Conservation (phyloP, 2,888 invertebrate species). For the Salticus scenicus region DNA sequence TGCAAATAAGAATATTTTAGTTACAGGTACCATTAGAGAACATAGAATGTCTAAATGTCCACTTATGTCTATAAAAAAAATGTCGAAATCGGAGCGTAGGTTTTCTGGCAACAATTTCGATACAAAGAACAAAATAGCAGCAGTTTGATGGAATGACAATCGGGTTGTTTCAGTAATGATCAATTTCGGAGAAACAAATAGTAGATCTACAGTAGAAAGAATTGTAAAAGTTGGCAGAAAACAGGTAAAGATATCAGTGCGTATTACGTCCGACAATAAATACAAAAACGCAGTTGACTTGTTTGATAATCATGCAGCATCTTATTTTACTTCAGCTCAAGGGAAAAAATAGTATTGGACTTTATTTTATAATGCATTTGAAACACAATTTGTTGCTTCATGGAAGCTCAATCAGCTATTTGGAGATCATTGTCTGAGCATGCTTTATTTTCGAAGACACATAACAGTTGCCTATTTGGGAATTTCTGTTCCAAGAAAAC, state of each 20-base stretch:
- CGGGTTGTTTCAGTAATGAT: background rate
- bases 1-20: background rate
- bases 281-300: background rate
- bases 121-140: background rate
- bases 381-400: background rate
- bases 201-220: background rate
- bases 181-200: background rate
- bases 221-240: background rate
- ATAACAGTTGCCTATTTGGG: background rate
- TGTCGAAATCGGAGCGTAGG: background rate
- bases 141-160: background rate
- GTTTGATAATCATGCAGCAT: background rate
- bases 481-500: background rate
- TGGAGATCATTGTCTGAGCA: background rate
- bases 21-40: background rate
- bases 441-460: constrained; percentile 20
- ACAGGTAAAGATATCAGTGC: background rate
- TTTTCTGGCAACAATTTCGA: background rate
- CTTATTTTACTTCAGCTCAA: no score
- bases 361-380: background rate
- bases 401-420: background rate
- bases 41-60: background rate
- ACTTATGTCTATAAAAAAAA: background rate
- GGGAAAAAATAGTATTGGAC: background rate
- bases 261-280: constrained; percentile 1